Conservation (phyloP, 1,140 invertebrate species). For the Liolophura sinensis region DNA sequence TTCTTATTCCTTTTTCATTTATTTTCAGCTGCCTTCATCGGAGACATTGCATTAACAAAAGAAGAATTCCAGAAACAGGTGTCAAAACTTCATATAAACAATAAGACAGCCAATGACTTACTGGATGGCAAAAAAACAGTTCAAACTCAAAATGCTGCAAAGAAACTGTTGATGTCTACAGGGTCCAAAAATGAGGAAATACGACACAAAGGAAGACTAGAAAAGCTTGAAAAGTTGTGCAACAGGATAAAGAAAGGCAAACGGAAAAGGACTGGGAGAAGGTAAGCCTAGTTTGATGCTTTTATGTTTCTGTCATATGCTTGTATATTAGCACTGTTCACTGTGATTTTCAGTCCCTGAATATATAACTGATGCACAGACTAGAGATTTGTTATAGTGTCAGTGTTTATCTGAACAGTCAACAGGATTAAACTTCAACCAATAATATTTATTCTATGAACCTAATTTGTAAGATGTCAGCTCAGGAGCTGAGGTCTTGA, state of each 20-base stretch:
- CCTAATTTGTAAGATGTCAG: no score
- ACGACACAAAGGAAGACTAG: slow-evolving; percentile 9
- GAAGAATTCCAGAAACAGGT: slow-evolving; percentile 27
- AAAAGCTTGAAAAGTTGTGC: slow-evolving; percentile 8
- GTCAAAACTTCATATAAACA: not conserved
- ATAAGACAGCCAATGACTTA: not conserved
- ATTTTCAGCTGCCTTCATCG: slow-evolving; percentile 73
- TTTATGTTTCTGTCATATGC: no score
- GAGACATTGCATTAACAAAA: slow-evolving; percentile 79
- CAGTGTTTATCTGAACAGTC: not conserved
- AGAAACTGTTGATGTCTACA: not conserved
- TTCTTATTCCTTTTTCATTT: slow-evolving; percentile 17
- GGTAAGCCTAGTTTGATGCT: no score
- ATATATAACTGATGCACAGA: not conserved
- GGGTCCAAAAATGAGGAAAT: not conserved
- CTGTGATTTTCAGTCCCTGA: no score
- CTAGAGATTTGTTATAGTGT: not conserved
- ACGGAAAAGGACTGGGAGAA: no score
- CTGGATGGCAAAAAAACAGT: not conserved
- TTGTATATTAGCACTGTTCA: no score
- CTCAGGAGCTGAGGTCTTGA: no score
- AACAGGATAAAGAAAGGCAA: slow-evolving; percentile 2
- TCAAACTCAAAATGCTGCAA: not conserved
- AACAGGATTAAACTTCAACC: no score
- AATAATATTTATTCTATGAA: no score